phyloP scores from a whole-genome alignment of 2,797 vertebrate species.

The Acanthurus lineatus region DNA sequence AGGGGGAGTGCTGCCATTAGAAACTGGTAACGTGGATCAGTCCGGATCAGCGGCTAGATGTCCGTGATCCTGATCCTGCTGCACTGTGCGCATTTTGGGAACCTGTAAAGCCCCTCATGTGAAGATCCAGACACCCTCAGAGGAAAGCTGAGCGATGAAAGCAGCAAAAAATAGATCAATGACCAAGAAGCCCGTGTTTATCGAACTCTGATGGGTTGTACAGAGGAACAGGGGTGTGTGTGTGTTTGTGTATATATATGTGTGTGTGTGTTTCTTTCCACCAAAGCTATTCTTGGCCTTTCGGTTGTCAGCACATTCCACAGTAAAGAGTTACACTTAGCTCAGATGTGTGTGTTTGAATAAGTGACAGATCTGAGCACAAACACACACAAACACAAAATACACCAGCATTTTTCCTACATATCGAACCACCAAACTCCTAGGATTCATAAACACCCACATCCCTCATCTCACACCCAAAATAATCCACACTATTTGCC shows the following conservation, averaged over 20 bases:
- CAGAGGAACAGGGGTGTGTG: slow-evolving; percentile 55
- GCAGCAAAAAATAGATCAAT: slow-evolving; percentile 67
- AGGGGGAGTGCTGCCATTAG: neutral
- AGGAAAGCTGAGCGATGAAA: slow-evolving; percentile 64
- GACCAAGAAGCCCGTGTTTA: slow-evolving; percentile 58
- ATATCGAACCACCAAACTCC: neutral
- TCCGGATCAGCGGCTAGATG: slow-evolving; percentile 36
- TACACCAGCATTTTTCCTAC: slow-evolving; percentile 4
- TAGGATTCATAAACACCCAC: slow-evolving; percentile 35
- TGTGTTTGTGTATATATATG: slow-evolving; percentile 65
- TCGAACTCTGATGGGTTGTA: slow-evolving; percentile 63
- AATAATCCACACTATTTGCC: slow-evolving; percentile 63
- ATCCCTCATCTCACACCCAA: slow-evolving; percentile 35
- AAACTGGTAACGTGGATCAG: slow-evolving; percentile 44
- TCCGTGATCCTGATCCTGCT: slow-evolving; percentile 36
- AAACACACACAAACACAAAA: slow-evolving; percentile 38
- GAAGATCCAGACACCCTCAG: slow-evolving; percentile 43
- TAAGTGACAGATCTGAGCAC: slow-evolving; percentile 44
- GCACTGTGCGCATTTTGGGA: slow-evolving; percentile 51
- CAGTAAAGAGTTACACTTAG: slow-evolving; percentile 77
- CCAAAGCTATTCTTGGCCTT: slow-evolving; percentile 78
- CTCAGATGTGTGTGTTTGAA: slow-evolving; percentile 61
- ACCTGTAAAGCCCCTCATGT: slow-evolving; percentile 59
- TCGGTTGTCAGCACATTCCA: slow-evolving; percentile 81
- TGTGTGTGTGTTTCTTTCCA: slow-evolving; percentile 72